Conservation (phyloP, 2,888 invertebrate species). For the Deladenus siricidicola region DNA sequence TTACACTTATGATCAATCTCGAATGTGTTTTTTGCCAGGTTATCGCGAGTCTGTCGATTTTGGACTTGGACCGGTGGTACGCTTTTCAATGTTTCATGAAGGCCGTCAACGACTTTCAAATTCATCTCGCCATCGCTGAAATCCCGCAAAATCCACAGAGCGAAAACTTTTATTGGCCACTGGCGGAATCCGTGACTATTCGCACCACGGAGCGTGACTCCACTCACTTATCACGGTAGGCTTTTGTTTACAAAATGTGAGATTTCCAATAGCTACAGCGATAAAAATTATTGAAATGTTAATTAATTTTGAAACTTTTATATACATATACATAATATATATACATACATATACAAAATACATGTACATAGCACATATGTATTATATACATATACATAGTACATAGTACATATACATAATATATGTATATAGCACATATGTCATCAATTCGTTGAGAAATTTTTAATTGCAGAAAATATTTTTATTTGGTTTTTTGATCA, state of each 20-base stretch:
- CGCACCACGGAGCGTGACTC: conserved; percentile 42
- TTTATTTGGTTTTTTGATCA: too few relatives aligned
- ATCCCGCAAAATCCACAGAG: background rate
- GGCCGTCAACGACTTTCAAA: conserved; percentile 32
- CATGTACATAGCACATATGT: too few relatives aligned
- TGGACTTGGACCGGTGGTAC: conserved; percentile 48
- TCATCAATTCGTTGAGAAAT: too few relatives aligned
- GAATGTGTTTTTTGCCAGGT: conserved; percentile 31
- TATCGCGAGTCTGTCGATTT: conserved; percentile 42
- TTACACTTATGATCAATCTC: background rate
- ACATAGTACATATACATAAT: too few relatives aligned
- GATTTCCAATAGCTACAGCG: background rate
- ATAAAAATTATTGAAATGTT: too few relatives aligned
- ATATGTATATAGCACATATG: too few relatives aligned
- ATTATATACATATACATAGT: too few relatives aligned
- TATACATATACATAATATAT: too few relatives aligned
- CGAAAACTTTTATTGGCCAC: conserved; percentile 41
- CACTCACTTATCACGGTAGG: conserved; percentile 38
- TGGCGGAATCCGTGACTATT: conserved; percentile 35
- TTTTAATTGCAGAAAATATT: too few relatives aligned
- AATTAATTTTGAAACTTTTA: too few relatives aligned
- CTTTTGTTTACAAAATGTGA: background rate
- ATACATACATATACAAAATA: too few relatives aligned
- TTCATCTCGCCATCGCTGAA: conserved; percentile 19
- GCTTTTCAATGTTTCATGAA: conserved; percentile 51